A percentile compares a stretch with the other conserved stretches of the same genome.
These are phyloP conservation scores for Hyles lineata DNA, from an alignment of 2,888 invertebrate species.

Conservation along the genomic window DNA sequence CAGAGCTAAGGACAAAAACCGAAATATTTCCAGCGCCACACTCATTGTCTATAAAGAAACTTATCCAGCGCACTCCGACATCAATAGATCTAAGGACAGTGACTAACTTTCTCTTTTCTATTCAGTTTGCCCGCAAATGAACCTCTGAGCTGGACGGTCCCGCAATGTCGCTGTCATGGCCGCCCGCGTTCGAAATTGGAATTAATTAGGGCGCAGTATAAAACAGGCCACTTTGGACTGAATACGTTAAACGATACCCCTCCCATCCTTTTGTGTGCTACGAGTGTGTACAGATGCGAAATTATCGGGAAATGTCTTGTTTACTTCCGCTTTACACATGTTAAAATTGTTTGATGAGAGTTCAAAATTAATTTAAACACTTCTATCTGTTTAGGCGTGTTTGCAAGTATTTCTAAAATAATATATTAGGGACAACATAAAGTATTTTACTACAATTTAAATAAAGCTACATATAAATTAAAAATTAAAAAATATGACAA, in stretches of 20 bases:
- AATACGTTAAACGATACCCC: conserved; percentile 47
- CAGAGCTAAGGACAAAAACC: background rate
- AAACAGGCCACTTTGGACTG: conserved; percentile 51
- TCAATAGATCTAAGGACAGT: conserved; percentile 11
- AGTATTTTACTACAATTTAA: too few relatives aligned
- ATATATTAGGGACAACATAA: too few relatives aligned
- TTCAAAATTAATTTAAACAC: background rate
- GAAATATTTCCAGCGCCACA: background rate
- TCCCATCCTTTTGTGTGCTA: conserved; percentile 33
- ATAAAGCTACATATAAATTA: too few relatives aligned
- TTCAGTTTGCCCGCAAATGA: conserved; percentile 25
- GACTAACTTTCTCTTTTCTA: conserved; percentile 19
- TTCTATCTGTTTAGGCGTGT: background rate
- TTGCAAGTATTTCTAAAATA: too few relatives aligned
- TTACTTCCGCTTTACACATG: conserved; percentile 6
- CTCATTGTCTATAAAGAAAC: conserved; percentile 8
- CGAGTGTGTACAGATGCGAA: conserved; percentile 7
- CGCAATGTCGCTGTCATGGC: conserved; percentile 62
- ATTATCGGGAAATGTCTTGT: conserved; percentile 3
- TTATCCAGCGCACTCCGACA: background rate
- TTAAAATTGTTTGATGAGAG: background rate
- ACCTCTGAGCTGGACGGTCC: conserved; percentile 34
- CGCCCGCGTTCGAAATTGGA: conserved; percentile 70
- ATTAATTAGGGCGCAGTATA: conserved; percentile 68
- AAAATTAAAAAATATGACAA: too few relatives aligned